Evolutionary conservation across 1,140 invertebrate species (phyloP).

Genomic region (Notospermus geniculatus): DNA sequence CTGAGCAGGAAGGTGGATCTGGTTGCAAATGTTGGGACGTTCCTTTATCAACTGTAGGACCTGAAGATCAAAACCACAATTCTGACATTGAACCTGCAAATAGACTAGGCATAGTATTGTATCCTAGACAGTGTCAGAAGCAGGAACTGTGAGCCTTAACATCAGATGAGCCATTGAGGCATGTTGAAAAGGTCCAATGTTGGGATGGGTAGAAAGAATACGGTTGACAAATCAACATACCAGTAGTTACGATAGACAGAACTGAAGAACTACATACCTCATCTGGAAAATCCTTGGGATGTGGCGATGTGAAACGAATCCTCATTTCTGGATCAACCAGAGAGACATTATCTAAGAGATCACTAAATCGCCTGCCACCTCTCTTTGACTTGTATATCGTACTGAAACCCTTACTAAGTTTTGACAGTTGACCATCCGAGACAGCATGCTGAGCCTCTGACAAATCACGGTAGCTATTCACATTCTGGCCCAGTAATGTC

Average conservation of each 20-base stretch:
- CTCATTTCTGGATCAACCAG: constrained; percentile 83
- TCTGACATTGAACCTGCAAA: not conserved
- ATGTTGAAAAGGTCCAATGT: not conserved
- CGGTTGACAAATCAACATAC: not conserved
- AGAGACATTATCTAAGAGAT: constrained; percentile 83
- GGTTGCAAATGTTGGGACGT: constrained; percentile 83
- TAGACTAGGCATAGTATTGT: no score
- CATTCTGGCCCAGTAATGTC: constrained; percentile 91
- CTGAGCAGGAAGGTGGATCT: constrained; percentile 91
- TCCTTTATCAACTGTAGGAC: constrained; percentile 77
- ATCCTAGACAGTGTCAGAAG: not conserved
- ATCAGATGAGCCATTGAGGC: not conserved
- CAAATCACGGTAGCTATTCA: constrained; percentile 90
- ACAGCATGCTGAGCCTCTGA: constrained; percentile 45
- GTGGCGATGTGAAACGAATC: constrained; percentile 93
- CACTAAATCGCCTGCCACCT: constrained; percentile 76
- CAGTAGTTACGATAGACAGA: not conserved
- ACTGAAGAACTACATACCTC: constrained; percentile 63
- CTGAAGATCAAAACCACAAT: constrained; percentile 58
- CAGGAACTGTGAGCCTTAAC: constrained; percentile 3
- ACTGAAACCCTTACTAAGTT: constrained; percentile 70
- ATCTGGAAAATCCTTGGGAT: constrained; percentile 98
- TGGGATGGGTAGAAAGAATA: not conserved
- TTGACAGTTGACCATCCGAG: constrained; percentile 11
- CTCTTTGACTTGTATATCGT: constrained; percentile 88